Percentiles rank a stretch among this genome's conserved stretches.
These are phyloP conservation scores for Carapus acus DNA, from an alignment of 2,797 vertebrate species.

Conservation along the genomic window DNA sequence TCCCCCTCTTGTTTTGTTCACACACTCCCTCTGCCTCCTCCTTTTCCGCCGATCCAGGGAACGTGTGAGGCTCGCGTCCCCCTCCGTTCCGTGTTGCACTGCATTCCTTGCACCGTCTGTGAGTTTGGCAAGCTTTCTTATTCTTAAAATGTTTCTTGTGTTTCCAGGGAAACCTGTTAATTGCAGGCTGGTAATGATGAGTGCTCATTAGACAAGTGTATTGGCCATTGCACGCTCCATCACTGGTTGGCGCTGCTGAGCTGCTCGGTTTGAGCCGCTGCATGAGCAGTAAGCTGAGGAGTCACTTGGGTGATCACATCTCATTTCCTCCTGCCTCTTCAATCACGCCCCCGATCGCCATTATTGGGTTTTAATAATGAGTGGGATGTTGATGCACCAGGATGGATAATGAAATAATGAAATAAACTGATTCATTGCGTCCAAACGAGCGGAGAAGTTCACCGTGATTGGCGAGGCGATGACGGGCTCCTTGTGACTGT, in stretches of 20 bases:
- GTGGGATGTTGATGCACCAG: conserved; percentile 3
- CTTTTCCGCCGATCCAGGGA: conserved; percentile 42
- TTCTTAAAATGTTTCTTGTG: conserved; percentile 6
- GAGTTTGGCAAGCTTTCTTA: conserved; percentile 43
- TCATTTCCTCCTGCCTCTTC: conserved; percentile 11
- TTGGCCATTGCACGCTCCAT: conserved; percentile 46
- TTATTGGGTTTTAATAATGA: conserved; percentile 1
- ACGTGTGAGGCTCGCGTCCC: no score
- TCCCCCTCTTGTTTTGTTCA: conserved; percentile 29
- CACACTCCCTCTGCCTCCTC: conserved; percentile 19
- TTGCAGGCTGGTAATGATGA: conserved; percentile 64
- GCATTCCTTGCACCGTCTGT: conserved; percentile 27
- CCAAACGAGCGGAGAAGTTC: neutral
- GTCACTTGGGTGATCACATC: conserved; percentile 22
- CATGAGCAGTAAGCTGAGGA: conserved; percentile 9
- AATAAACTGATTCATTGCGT: conserved; percentile 2
- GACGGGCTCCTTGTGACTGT: neutral
- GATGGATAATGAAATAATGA: conserved; percentile 3
- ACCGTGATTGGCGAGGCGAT: neutral
- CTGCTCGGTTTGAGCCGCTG: conserved; percentile 18
- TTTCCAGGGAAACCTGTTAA: conserved; percentile 52
- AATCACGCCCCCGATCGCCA: neutral
- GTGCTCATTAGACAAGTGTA: conserved; percentile 50
- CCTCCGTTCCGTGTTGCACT: no score
- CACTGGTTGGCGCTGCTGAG: no score